These are phyloP conservation scores for Dolichallabes microphthalmus DNA, from an alignment of 2,113 vertebrate genomes.

Conservation along the genomic window DNA sequence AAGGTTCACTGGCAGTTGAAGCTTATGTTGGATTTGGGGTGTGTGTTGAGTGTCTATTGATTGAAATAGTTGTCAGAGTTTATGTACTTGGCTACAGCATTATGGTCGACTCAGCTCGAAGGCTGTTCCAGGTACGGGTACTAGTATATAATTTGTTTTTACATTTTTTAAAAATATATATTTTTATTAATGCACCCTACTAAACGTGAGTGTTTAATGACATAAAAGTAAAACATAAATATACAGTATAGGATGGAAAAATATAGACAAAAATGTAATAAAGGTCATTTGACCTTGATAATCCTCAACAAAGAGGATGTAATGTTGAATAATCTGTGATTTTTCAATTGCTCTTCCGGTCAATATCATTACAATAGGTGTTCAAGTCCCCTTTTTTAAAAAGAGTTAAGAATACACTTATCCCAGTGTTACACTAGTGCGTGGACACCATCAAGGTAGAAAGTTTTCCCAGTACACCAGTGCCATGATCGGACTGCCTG, in stretches of 20 bases:
- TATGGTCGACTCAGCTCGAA: not conserved
- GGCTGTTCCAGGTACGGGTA: not conserved
- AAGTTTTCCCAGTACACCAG: too few species aligned
- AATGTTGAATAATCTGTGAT: too few species aligned
- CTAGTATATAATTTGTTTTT: not conserved
- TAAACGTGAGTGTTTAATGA: not conserved
- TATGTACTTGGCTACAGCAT: not conserved
- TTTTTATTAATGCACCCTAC: not conserved
- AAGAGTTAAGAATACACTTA: too few species aligned
- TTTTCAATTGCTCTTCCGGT: too few species aligned
- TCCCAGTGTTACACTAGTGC: too few species aligned
- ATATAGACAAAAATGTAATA: not conserved
- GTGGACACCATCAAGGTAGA: too few species aligned
- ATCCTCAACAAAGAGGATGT: not conserved
- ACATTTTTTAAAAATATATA: too few species aligned
- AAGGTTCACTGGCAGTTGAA: conserved; percentile 44
- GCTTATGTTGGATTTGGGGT: conserved; percentile 46
- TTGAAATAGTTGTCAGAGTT: conserved; percentile 29
- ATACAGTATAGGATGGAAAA: not conserved
- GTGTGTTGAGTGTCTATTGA: conserved; percentile 36
- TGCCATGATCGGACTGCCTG: too few species aligned
- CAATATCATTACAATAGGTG: too few species aligned
- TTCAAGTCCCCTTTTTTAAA: too few species aligned
- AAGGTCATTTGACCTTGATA: too few species aligned
- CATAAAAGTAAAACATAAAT: not conserved